Evolutionary conservation across 2,888 invertebrate species (phyloP), one percentile per base, ranked within the genome.

Genomic region (Noctuana brunneofusca): DNA sequence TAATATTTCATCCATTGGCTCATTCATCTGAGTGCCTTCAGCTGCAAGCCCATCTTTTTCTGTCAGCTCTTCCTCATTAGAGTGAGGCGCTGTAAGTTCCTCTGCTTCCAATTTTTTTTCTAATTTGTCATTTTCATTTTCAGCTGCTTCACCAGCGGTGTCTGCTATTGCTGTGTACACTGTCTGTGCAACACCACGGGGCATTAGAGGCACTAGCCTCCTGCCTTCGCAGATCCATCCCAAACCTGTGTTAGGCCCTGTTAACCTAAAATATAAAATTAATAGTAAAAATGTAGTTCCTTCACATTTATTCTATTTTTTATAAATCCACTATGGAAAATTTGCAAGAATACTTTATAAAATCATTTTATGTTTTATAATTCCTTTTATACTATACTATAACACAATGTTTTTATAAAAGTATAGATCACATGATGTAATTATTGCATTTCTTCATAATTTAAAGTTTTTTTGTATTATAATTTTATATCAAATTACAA

Each of bases 201-300:
- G 96, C 87, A 98, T 90, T 52, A 97, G 88, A 1, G 98, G 97
- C 73, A 97, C 94, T 65, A 95, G 88, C 72, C 98, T 93, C 38
- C 97, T 93, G 12, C 98, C 98, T 86, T 98, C 98, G 71, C 96
- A 94, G 68, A 96, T 94, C 98, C 98, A 98, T 87, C 96, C 96
- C 72, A 93, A 90, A 64, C 92, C 92, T 65, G 95, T 94, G 78
- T 94, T 93, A 56, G 94, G 94, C 50, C 95, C 95, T 73, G 93
- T 92, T 75, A 95, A 89, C 77, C 94, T 94, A 78, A 62, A 71
- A 71, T 64, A 27, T 41, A 6, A 38, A 38, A 38, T 38, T n/a
- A n/a, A n/a, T n/a, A n/a, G n/a, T n/a, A n/a, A n/a, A n/a, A n/a
- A n/a, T n/a, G n/a, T n/a, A n/a, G n/a, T n/a, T n/a, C n/a, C n/a